These are phyloP conservation scores for Dufourea novaeangliae DNA, from an alignment of 1,140 invertebrate genomes.

Conservation along the genomic window DNA sequence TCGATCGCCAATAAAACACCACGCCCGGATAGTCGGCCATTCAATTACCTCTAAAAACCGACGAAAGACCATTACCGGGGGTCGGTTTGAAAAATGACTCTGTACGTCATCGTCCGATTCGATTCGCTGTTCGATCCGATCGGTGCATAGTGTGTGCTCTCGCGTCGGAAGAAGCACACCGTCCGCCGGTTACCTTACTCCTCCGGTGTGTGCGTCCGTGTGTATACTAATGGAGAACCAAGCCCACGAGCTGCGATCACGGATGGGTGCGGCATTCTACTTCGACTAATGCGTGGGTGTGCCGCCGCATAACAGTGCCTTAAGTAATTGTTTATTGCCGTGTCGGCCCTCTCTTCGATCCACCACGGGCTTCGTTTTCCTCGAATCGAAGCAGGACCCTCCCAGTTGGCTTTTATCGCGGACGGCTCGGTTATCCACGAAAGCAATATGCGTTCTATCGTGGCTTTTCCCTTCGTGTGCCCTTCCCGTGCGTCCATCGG, in stretches of 20 bases:
- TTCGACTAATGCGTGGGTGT: constrained; percentile 79
- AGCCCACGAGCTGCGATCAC: constrained; percentile 71
- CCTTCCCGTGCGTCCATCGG: constrained; percentile 41
- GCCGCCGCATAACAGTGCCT: constrained; percentile 77
- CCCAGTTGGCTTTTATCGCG: constrained; percentile 43
- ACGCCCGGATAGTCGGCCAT: not conserved
- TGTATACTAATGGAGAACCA: constrained; percentile 64
- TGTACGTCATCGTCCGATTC: constrained; percentile 25
- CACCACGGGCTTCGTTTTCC: constrained; percentile 56
- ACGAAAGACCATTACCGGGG: constrained; percentile 14
- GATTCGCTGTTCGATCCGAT: constrained; percentile 27
- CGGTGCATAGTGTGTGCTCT: too few species aligned
- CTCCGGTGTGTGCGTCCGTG: not conserved
- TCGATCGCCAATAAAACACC: not conserved
- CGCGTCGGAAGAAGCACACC: not conserved
- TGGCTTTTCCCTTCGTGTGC: too few species aligned
- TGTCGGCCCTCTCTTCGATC: constrained; percentile 72
- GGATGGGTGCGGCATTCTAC: constrained; percentile 77
- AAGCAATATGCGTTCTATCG: constrained; percentile 31
- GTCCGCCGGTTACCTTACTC: too few species aligned
- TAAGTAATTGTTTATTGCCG: constrained; percentile 81
- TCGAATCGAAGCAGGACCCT: constrained; percentile 59
- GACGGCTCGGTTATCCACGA: constrained; percentile 19
- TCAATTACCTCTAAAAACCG: constrained; percentile 19
- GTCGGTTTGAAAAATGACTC: constrained; percentile 11